Evolutionary conservation across 2,113 vertebrate genomes (phyloP), one percentile per base, ranked within the genome.

Genomic region (Empidonax traillii): DNA sequence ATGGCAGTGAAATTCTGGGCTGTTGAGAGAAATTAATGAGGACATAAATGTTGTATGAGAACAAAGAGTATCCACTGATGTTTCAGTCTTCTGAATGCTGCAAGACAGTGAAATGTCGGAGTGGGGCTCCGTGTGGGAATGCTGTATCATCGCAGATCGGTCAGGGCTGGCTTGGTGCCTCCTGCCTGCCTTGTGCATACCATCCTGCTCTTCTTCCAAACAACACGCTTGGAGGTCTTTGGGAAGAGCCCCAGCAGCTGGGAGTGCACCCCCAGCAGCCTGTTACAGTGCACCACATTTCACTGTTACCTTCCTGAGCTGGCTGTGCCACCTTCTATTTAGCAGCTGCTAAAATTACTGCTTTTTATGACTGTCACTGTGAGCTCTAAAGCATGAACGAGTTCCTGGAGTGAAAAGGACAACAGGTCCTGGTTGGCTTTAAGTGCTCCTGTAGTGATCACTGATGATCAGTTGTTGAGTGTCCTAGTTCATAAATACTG

Each of bases 241-340:
- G 51, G 35, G 55, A 33, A 5, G 49, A 49, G 59, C 44, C 16
- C 2, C 2, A 44, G 81, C 39, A 55, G 31, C 51, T 53, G 9
- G 31, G 10, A 30, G 28, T 30, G 35, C 35, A 25, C 12, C 18
- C 41, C 6, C 5, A 8, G 51, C 31, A 55, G 35, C 14, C 44
- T 65, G 76, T 9, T 21, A 18, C 17, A 47, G 20, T 5, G 37
- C 0, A 0, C 44, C 3, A 0, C 39, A 31, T 30, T n/a, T 63
- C 52, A 30, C 37, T 58, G 19, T 2, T n/a, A 56, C 41, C 6
- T 37, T 56, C 23, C 37, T 31, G 22, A 59, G 6, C 8, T 55
- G 51, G 8, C 6, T 59, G 25, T 37, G 12, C 22, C 74, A 15
- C 24, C 27, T 59, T 62, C 25, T 44, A 4, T 27, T 51, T 33